phyloP scores from a whole-genome alignment of 2,797 vertebrate genomes.

The Bradypodion ventrale region DNA sequence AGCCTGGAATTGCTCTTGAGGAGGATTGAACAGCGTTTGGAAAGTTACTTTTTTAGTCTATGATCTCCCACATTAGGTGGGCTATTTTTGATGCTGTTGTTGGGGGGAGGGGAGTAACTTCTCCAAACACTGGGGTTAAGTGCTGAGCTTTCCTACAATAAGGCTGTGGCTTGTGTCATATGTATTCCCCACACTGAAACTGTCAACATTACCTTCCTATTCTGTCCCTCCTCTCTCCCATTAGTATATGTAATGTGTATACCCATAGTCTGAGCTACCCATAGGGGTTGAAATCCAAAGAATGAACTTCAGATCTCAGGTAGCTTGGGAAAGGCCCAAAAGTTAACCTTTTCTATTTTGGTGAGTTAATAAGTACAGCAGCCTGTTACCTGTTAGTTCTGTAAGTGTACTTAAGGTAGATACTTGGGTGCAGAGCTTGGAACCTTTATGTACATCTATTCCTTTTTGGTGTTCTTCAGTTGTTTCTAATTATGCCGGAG shows the following conservation, averaged over 20 bases:
- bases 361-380: neutral
- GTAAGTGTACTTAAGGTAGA: constrained; percentile 30
- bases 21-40: no score
- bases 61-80: no score
- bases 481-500: constrained; percentile 55
- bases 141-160: neutral
- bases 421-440: constrained; percentile 44
- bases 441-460: constrained; percentile 29
- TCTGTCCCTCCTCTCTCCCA: neutral
- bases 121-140: neutral
- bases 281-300: constrained; percentile 18
- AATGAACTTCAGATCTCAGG: neutral
- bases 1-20: neutral
- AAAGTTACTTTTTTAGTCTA: no score
- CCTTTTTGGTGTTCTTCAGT: constrained; percentile 29
- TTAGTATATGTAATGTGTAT: neutral
- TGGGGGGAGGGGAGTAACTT: no score
- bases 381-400: constrained; percentile 30
- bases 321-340: constrained; percentile 21
- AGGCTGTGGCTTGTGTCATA: neutral
- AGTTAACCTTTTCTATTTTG: constrained; percentile 30
- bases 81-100: no score
- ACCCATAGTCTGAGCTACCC: constrained; percentile 3
- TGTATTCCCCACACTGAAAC: neutral
- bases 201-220: neutral